Base-by-base conservation (phyloP, 1,140 invertebrate species). In the Paraescarpia echinospica region DNA sequence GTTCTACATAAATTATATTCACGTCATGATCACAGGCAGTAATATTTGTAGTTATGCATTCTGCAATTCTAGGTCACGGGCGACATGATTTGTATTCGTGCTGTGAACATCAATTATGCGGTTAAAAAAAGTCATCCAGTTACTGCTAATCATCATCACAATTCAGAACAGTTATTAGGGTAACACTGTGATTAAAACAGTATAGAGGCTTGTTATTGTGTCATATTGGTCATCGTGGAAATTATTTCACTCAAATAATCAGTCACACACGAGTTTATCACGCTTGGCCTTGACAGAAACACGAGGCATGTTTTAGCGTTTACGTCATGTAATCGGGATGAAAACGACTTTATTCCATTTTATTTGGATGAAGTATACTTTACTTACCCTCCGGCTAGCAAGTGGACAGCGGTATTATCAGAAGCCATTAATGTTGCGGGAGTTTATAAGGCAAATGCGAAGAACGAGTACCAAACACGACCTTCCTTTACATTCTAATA, bases 311-410 rank as follows among this genome's bases (percentile, higher is more conserved):
- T 90, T 34, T 18, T 77, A 77, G 59, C 14, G 59, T 77, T 77
- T 77, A 31, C 59, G 22, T 77, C 90, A 90, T 27, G 35, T 90
- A n/a, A 35, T 90, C 90, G 12, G 34, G 34, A 41, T 90, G 89
- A 35, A 35, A 90, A 90, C 35, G 90, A 35, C n/a, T 35, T 90
- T 90, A 41, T 35, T 35, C 27, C 90, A 90, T 41, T 34, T 41
- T 35, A 41, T 90, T 90, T 41, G 35, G 8, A 22, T 22, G 35
- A 35, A 33, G 34, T 35, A 90, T 35, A 41, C 18, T 90, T 90
- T 34, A 34, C 90, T 90, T 90, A 90, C 90, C 90, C 90, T 90
- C 90, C 90, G 34, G 90, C 90, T 41, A 90, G 90, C 90, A 90
- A 35, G 90, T 90, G 90, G 35, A 90, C 35, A 90, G 34, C 34